Conservation (phyloP, 1,140 invertebrate species). For the Trichomalopsis sarcophagae region DNA sequence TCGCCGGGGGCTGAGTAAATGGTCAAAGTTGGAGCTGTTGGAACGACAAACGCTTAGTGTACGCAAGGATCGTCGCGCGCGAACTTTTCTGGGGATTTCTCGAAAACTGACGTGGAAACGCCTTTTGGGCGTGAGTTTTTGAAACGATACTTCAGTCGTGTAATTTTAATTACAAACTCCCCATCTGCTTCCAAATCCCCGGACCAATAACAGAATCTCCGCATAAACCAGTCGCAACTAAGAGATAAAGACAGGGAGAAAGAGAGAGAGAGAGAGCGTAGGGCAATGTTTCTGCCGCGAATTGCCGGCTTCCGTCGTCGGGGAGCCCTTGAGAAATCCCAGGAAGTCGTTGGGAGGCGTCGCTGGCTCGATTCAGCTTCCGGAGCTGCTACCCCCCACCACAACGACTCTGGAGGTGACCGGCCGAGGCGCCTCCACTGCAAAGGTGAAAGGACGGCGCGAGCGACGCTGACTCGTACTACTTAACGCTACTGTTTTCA, state of each 20-base stretch:
- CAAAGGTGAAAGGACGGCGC: not conserved
- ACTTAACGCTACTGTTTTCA: not conserved
- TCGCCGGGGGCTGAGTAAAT: conserved; percentile 16
- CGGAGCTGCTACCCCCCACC: not conserved
- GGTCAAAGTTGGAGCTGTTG: conserved; percentile 18
- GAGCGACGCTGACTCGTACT: not conserved
- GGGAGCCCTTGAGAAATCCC: conserved; percentile 12
- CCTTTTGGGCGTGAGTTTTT: no score
- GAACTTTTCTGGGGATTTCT: no score
- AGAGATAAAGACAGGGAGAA: no score
- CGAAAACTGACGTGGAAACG: no score
- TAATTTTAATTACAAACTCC: no score
- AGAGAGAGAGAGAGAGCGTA: no score
- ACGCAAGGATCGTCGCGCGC: no score
- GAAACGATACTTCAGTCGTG: no score
- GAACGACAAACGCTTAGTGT: no score
- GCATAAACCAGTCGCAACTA: no score
- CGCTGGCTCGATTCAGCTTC: not conserved
- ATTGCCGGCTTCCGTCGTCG: not conserved
- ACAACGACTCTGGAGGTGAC: not conserved
- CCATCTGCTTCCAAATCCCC: no score
- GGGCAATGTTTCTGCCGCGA: not conserved
- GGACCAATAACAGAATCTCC: no score
- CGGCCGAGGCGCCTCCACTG: not conserved
- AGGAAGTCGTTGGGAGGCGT: not conserved